Evolutionary conservation across 37 sponge, comb jelly and placozoan species (phyloP).

Genomic region (Ephydatia muelleri): DNA sequence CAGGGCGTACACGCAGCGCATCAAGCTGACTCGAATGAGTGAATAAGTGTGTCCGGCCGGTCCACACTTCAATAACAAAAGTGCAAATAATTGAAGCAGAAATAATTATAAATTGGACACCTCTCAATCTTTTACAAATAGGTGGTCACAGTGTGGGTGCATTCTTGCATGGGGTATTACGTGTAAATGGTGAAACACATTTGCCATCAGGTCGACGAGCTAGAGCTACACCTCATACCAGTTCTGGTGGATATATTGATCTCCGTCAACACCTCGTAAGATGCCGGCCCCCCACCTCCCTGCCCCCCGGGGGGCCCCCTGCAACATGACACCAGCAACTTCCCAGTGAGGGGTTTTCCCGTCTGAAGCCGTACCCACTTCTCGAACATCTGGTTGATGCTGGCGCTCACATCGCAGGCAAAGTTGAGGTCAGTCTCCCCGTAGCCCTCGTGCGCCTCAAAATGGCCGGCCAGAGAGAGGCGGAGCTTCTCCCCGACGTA

Average conservation of each 20-base stretch:
- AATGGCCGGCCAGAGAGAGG: constrained; percentile 22
- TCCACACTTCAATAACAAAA: too few species aligned
- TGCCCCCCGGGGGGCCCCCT: not conserved
- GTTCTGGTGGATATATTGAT: constrained; percentile 25
- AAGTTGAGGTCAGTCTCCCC: constrained; percentile 32
- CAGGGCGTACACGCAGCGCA: too few species aligned
- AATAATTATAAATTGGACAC: too few species aligned
- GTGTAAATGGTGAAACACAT: not conserved
- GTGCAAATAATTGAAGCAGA: too few species aligned
- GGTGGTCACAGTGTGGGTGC: too few species aligned
- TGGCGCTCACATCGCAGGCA: constrained; percentile 15
- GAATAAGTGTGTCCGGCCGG: too few species aligned
- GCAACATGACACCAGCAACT: constrained; percentile 20
- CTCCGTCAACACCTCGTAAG: constrained; percentile 27
- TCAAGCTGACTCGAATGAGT: too few species aligned
- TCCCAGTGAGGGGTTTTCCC: constrained; percentile 25
- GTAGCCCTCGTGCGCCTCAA: constrained; percentile 28
- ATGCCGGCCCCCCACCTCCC: too few species aligned
- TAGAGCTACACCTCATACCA: not conserved
- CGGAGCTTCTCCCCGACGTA: constrained; percentile 36
- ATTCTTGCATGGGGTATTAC: too few species aligned
- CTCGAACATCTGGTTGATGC: not conserved
- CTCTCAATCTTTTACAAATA: too few species aligned
- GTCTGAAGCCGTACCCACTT: constrained; percentile 33
- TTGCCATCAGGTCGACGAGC: not conserved